A percentile compares a stretch with the other conserved stretches of the same genome.
These are phyloP conservation scores for Onchidella celtica DNA, from an alignment of 2,888 invertebrate genomes.

Conservation along the genomic window DNA sequence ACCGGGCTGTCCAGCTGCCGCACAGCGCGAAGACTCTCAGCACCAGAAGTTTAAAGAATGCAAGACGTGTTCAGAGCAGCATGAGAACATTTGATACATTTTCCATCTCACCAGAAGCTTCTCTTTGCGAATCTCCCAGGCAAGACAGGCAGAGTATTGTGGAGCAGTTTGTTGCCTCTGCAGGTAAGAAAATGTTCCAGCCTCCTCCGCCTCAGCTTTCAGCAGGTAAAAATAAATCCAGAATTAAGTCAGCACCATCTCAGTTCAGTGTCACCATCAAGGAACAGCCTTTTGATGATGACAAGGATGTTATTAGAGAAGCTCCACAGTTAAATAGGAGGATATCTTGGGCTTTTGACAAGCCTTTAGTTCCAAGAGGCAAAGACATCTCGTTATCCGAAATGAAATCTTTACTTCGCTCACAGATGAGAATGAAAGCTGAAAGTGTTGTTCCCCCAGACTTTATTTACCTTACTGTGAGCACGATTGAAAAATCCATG, in stretches of 20 bases:
- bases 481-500: slow-evolving; percentile 74
- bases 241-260: slow-evolving; percentile 59
- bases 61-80: slow-evolving; percentile 69
- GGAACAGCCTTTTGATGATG: slow-evolving; percentile 58
- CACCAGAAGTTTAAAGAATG: slow-evolving; percentile 66
- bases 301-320: slow-evolving; percentile 62
- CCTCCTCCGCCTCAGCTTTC: slow-evolving; percentile 56
- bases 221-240: slow-evolving; percentile 38
- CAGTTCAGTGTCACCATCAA: slow-evolving; percentile 65
- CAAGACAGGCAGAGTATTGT: slow-evolving; percentile 8
- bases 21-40: slow-evolving; percentile 77
- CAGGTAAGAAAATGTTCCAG: neutral
- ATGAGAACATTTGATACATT: slow-evolving; percentile 18
- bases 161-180: slow-evolving; percentile 5
- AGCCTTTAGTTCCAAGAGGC: slow-evolving; percentile 66
- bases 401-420: slow-evolving; percentile 75
- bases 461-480: slow-evolving; percentile 78
- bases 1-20: slow-evolving; percentile 66
- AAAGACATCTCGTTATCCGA: slow-evolving; percentile 74
- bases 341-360: slow-evolving; percentile 79
- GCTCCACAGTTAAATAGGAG: slow-evolving; percentile 64
- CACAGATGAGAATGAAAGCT: slow-evolving; percentile 76
- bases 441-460: slow-evolving; percentile 75
- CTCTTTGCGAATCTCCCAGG: slow-evolving; percentile 5
- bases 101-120: slow-evolving; percentile 5